These are phyloP conservation scores for Acrobasis consociella DNA, from an alignment of 2,888 invertebrate genomes.

Conservation along the genomic window DNA sequence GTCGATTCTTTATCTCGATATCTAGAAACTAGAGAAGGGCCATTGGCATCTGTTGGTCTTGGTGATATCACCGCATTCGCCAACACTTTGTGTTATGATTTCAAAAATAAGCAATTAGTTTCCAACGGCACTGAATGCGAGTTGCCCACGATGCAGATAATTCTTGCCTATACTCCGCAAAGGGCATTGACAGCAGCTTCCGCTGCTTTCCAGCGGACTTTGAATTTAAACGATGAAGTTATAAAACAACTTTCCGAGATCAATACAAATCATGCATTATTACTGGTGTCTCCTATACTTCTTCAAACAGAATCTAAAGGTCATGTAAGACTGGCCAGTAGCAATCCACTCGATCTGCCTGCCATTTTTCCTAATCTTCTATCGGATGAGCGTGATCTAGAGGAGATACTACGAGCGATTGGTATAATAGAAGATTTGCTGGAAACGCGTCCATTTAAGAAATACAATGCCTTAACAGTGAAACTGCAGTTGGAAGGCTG, in stretches of 20 bases:
- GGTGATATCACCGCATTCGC: constrained; percentile 50
- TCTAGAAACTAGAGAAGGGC: constrained; percentile 39
- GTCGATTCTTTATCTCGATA: constrained; percentile 36
- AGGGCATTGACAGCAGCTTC: constrained; percentile 30
- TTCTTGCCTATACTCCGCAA: constrained; percentile 47
- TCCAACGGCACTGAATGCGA: constrained; percentile 47
- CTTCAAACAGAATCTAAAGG: constrained; percentile 54
- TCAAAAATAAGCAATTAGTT: constrained; percentile 34
- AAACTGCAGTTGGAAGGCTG: constrained; percentile 46
- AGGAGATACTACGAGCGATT: constrained; percentile 48
- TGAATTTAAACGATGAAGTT: constrained; percentile 36
- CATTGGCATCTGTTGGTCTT: constrained; percentile 54
- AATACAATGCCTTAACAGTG: constrained; percentile 43
- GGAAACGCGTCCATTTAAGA: constrained; percentile 38
- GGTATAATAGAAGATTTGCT: constrained; percentile 47
- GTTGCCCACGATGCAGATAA: constrained; percentile 52
- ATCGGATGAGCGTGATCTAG: constrained; percentile 47
- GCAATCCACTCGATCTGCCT: constrained; percentile 44
- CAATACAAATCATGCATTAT: constrained; percentile 42
- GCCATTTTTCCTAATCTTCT: constrained; percentile 56
- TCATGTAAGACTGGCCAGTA: constrained; percentile 46
- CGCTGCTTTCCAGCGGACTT: constrained; percentile 29
- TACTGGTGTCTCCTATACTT: constrained; percentile 48
- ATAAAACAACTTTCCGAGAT: constrained; percentile 42
- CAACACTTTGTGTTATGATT: constrained; percentile 58